Base-by-base conservation (phyloP, 1,140 invertebrate genomes). In the Cydia amplana region DNA sequence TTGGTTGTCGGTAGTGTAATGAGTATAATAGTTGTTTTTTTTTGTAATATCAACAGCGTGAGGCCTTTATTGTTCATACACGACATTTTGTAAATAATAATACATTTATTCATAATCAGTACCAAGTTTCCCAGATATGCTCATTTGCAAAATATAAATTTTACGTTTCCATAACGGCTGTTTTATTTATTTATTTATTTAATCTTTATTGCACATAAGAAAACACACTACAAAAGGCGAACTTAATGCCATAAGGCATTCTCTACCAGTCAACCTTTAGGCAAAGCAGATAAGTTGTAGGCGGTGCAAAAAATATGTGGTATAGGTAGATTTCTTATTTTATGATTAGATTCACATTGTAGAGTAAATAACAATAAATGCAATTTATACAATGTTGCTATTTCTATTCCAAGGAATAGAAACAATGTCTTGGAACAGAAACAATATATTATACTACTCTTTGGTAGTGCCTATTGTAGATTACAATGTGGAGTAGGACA, bases 111-210 rank as follows among this genome's bases (percentile, higher is more conserved):
- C 65, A 40, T 70, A 75, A 77, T 78, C 73, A 74, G 70, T 79
- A 80, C 78, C 75, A 55, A 79, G 65, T 70, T 79, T 81, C 81
- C 78, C 82, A 83, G 77, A 78, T 82, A 80, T 83, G 82, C 82
- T 83, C 80, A 83, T 81, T 80, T 81, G 78, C 77, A 77, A 77
- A 81, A 78, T 81, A 73, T 81, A 79, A 79, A 78, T 81, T 77
- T 80, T 72, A 78, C 80, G 78, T 74, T 81, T 79, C 73, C 73
- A 78, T 67, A 74, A 20, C 43, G 60, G 75, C 78, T 79, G 75
- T 82, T 82, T 80, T 78, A 80, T 80, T 80, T 73, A 5, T n/a
- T 28, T 65, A 51, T 18, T 73, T 64, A 40, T 20, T n/a, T n/a
- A n/a, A n/a, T n/a, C n/a, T n/a, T n/a, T n/a, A n/a, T n/a, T n/a